Percentiles rank a stretch among this genome's conserved stretches.
These are phyloP conservation scores for Tuberolachnus salignus DNA, from an alignment of 2,888 invertebrate genomes.

Conservation along the genomic window DNA sequence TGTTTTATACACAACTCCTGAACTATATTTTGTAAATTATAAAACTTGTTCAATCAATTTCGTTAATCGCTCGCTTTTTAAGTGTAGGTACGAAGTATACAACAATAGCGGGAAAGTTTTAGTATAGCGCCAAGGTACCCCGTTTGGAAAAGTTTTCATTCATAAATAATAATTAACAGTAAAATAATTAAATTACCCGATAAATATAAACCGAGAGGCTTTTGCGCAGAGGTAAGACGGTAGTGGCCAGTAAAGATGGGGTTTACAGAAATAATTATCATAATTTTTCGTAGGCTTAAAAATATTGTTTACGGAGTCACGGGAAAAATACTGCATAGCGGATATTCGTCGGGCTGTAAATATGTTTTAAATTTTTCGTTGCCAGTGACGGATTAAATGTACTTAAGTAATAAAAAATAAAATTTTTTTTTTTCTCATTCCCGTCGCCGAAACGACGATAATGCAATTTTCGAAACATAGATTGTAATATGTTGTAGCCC, in stretches of 20 bases:
- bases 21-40: not conserved
- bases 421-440: too few species aligned
- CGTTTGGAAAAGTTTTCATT: slow-evolving; percentile 27
- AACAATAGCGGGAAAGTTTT: slow-evolving; percentile 33
- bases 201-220: slow-evolving; percentile 24
- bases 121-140: not conserved
- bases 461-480: too few species aligned
- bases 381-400: too few species aligned
- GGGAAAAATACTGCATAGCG: too few species aligned
- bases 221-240: not conserved
- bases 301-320: too few species aligned
- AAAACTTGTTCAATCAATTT: slow-evolving; percentile 26
- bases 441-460: too few species aligned
- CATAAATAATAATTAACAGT: slow-evolving; percentile 34
- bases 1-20: too few species aligned
- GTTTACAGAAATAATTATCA: slow-evolving; percentile 9
- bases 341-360: too few species aligned
- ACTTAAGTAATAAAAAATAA: too few species aligned
- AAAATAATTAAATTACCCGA: slow-evolving; percentile 27
- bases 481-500: too few species aligned
- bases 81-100: not conserved
- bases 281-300: not conserved
- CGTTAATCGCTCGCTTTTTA: slow-evolving; percentile 16
- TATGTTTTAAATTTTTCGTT: too few species aligned
- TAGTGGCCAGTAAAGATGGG: not conserved